Evolutionary conservation across 2,113 vertebrate genomes (phyloP).

Genomic region (Ceyx margarethae): DNA sequence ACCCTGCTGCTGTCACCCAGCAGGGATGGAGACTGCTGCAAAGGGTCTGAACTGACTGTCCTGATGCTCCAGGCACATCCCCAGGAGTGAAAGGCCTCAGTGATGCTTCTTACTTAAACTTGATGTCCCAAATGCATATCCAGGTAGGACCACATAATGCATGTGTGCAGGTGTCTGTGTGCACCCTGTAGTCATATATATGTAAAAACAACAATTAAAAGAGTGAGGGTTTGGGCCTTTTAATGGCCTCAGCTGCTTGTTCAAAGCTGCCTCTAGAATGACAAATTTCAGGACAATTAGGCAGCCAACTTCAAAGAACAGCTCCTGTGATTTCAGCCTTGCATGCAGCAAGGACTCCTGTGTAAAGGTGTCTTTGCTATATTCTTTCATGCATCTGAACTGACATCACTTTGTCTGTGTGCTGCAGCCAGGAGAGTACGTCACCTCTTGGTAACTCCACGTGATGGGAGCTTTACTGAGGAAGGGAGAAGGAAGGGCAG

Average conservation of each 20-base stretch:
- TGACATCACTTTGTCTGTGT: background rate
- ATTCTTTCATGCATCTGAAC: background rate
- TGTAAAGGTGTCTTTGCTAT: background rate
- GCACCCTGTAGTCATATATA: background rate
- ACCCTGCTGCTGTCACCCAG: background rate
- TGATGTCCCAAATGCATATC: background rate
- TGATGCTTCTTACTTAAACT: background rate
- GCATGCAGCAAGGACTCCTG: rapidly evolving
- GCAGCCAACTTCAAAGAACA: background rate
- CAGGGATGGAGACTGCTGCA: background rate
- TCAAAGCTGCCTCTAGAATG: background rate
- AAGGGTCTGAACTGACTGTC: rapidly evolving
- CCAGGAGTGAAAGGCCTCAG: background rate
- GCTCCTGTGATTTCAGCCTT: background rate
- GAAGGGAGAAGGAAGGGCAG: background rate
- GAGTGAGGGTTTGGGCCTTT: background rate
- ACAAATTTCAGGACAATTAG: background rate
- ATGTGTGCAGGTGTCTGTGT: rapidly evolving
- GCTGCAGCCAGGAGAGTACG: background rate
- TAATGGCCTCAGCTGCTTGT: background rate
- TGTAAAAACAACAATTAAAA: background rate
- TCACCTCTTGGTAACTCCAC: background rate
- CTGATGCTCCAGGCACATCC: background rate
- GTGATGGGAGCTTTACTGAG: background rate
- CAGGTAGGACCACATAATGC: background rate